These are phyloP conservation scores for Etheostoma perlongum DNA, from an alignment of 2,797 vertebrate genomes.

Conservation along the genomic window DNA sequence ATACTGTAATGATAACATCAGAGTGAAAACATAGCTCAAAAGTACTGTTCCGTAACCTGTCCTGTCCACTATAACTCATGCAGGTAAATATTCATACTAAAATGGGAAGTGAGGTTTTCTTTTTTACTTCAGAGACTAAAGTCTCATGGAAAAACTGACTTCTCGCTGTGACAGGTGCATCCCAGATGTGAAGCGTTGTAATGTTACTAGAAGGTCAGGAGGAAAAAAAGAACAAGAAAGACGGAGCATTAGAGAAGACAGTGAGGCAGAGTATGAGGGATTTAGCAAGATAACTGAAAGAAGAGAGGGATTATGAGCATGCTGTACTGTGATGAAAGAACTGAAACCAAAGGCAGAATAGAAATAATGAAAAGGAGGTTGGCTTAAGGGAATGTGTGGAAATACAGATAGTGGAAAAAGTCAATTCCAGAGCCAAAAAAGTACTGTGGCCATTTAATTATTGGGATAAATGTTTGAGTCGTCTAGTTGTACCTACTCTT, in stretches of 20 bases:
- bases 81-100: slow-evolving; percentile 45
- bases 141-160: slow-evolving; percentile 42
- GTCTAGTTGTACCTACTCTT: neutral
- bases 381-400: neutral
- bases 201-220: slow-evolving; percentile 8
- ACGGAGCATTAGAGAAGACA: slow-evolving; percentile 25
- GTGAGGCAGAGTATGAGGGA: slow-evolving; percentile 14
- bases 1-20: neutral
- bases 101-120: neutral
- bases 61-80: neutral
- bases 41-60: neutral
- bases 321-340: slow-evolving; percentile 15
- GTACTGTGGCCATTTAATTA: no score
- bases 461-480: no score
- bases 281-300: slow-evolving; percentile 26
- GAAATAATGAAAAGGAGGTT: slow-evolving; percentile 11
- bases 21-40: slow-evolving; percentile 5
- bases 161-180: slow-evolving; percentile 55
- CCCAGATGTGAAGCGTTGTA: slow-evolving; percentile 67
- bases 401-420: neutral
- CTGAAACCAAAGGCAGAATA: neutral
- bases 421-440: neutral
- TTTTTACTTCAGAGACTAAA: slow-evolving; percentile 19
- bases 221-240: slow-evolving; percentile 3
- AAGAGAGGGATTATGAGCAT: slow-evolving; percentile 12